Evolutionary conservation across 2,113 vertebrate species (phyloP).

Genomic region (Anarhynchus alexandrinus): DNA sequence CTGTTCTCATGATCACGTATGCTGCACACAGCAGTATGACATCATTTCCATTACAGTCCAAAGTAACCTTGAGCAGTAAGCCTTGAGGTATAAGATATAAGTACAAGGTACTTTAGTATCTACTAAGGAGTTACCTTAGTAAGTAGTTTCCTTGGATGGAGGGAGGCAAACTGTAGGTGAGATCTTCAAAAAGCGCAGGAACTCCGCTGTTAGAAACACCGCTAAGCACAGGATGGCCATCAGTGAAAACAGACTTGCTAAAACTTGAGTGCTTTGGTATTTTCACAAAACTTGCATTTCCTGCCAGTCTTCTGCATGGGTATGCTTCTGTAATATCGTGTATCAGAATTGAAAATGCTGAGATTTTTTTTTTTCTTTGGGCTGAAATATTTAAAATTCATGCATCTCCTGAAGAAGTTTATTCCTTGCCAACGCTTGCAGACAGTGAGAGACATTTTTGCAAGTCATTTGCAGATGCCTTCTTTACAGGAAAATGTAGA

Average conservation of each 20-base stretch:
- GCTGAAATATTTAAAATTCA: constrained; percentile 32
- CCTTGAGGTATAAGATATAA: neutral
- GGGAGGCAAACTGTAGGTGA: neutral
- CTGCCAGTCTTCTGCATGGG: neutral
- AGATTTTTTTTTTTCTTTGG: neutral
- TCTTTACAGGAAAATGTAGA: constrained; percentile 2
- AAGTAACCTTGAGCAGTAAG: neutral
- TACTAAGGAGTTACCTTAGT: too few relatives aligned
- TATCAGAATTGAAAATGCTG: neutral
- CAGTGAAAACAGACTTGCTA: neutral
- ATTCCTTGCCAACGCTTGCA: constrained; percentile 47
- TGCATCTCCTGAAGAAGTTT: constrained; percentile 38
- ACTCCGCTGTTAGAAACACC: neutral
- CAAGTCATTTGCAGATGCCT: constrained; percentile 55
- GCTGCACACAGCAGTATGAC: neutral
- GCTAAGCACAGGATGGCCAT: neutral
- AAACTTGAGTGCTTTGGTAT: neutral
- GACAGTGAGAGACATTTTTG: constrained; percentile 63
- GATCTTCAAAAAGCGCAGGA: neutral
- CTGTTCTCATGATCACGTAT: neutral
- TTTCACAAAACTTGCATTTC: neutral
- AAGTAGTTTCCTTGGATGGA: neutral
- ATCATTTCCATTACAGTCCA: neutral
- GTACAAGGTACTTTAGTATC: neutral
- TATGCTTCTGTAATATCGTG: neutral